A percentile compares a stretch with the other conserved stretches of the same genome.
These are phyloP conservation scores for Stenodera caucasica DNA, from an alignment of 2,888 invertebrate species.

Conservation along the genomic window DNA sequence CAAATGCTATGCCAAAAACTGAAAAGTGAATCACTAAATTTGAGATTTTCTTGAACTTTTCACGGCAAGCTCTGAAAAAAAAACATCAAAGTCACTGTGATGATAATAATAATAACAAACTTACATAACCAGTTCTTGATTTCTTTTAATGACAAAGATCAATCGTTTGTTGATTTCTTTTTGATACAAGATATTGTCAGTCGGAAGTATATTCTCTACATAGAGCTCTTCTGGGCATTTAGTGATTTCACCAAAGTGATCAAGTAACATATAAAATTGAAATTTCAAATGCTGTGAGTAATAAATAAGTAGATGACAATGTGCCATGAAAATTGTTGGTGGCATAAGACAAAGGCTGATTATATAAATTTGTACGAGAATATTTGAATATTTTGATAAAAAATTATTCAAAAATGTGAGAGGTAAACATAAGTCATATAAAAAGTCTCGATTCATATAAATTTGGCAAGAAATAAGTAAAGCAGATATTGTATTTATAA, in stretches of 20 bases:
- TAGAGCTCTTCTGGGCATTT: neutral
- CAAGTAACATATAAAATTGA: neutral
- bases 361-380: neutral
- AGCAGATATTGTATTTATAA: neutral
- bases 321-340: neutral
- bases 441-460: neutral
- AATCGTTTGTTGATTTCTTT: neutral
- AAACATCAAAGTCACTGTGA: no score
- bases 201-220: neutral
- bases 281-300: neutral
- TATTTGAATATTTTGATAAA: neutral
- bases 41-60: neutral
- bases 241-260: neutral
- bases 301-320: neutral
- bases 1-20: neutral
- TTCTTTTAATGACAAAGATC: neutral
- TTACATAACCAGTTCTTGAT: neutral
- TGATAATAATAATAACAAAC: neutral
- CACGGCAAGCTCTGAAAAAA: neutral
- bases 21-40: neutral
- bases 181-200: neutral
- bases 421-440: neutral
- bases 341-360: neutral
- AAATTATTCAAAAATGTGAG: neutral
- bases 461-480: neutral